Evolutionary conservation across 1,140 invertebrate genomes (phyloP), one percentile per base, ranked within the genome.

Genomic region (Augochlora pura): DNA sequence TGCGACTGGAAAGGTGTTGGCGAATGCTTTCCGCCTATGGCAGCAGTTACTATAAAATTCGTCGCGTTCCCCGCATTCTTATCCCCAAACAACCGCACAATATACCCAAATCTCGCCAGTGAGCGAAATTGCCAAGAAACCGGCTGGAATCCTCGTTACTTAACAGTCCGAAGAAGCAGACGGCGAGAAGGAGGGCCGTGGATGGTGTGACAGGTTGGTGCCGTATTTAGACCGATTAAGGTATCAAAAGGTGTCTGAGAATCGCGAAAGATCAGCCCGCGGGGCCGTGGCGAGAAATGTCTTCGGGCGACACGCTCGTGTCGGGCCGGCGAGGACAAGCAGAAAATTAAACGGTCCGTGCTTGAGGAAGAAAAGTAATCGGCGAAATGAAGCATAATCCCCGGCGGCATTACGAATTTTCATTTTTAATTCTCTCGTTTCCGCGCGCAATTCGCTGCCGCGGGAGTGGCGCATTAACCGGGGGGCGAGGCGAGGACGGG

Each of bases 351-450:
- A 68, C 25, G 68, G 32, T 63, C 60, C 60, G 46, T 9, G 46
- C 39, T 42, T 78, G 46, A n/a, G 64, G 60, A 46, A 64, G 46
- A 23, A 39, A 52, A 60, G 66, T 70, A 77, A 77, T 77, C 74
- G 74, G 14, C 62, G 68, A 65, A 78, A 78, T 78, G 76, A 78
- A 72, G 57, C 68, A 78, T 78, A 78, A 78, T 72, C 60, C 68
- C 46, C 54, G 9, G 59, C 39, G 49, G 49, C 68, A 78, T 78
- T 78, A 78, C 60, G 76, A 78, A 78, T 78, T 78, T 78, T 78
- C 76, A 78, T 78, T 78, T 78, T 78, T 78, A 78, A 78, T 72
- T 69, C 76, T 42, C 76, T 78, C 59, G 76, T 71, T 54, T 52
- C 75, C 57, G 39, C 16, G 67, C 16, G 68, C 75, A 71, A 77